Evolutionary conservation across 2,888 invertebrate species (phyloP), one percentile per base, ranked within the genome.

Genomic region (Thysanoteuthis rhombus): DNA sequence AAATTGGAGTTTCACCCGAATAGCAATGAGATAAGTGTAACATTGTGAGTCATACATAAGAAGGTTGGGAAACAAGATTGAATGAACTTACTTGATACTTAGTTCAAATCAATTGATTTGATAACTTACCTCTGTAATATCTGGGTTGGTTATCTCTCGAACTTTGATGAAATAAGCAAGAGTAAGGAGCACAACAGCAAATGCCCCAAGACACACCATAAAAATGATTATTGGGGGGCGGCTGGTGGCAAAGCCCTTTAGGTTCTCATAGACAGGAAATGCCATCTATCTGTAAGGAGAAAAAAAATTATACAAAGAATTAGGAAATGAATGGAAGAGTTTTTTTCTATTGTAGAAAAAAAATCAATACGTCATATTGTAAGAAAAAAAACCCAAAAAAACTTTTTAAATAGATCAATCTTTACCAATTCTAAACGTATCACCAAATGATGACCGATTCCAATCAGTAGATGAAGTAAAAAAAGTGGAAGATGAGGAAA

Each of bases 161-260:
- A 95, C 95, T 94, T 96, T 96, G 90, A 97, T 96, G 93, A 96
- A 95, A 94, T 97, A 97, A 10, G 97, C 97, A 93, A 97, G 95
- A 16, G 96, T 95, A 58, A 97, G 95, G 36, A 97, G 95, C 38
- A 96, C 96, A 36, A 97, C 95, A 75, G 97, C 97, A 95, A 97
- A 97, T 22, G 96, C 95, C 32, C 96, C 96, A 10, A 97, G 95
- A 94, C 97, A 97, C 10, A 96, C 94, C 95, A 97, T 97, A 95
- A 97, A 97, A 58, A 97, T 95, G 16, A 97, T 96, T n/a, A 97
- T 94, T 8, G 97, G 97, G 0, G 97, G 97, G 12, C 96, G 96
- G 92, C 95, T 96, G 36, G 95, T 94, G 45, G 96, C 95, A 95
- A 97, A 97, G 8, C 96, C 96, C 92, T 96, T 96, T 90, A 97